These are phyloP conservation scores for Elmis aenea DNA, from an alignment of 2,888 invertebrate genomes.

Conservation along the genomic window DNA sequence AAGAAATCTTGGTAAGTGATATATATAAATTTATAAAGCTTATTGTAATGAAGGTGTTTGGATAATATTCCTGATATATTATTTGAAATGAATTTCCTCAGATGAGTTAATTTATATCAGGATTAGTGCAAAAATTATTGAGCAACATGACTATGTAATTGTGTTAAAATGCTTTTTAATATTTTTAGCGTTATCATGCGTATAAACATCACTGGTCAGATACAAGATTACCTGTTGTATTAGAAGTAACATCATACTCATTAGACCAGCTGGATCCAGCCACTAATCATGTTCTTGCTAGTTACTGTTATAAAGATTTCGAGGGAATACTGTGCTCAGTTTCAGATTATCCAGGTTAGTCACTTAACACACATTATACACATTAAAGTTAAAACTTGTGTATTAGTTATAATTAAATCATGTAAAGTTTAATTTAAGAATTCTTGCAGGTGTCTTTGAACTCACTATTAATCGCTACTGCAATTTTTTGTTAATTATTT, in stretches of 20 bases:
- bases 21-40: slow-evolving; percentile 11
- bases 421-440: too few species aligned
- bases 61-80: too few species aligned
- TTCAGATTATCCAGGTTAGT: slow-evolving; percentile 70
- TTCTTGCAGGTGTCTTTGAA: too few species aligned
- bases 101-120: too few species aligned
- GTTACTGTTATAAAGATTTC: slow-evolving; percentile 82
- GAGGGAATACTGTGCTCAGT: slow-evolving; percentile 75
- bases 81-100: too few species aligned
- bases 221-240: slow-evolving; percentile 75
- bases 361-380: neutral
- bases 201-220: slow-evolving; percentile 98
- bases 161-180: slow-evolving; percentile 10
- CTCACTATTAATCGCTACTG: too few species aligned
- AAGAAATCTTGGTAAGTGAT: slow-evolving; percentile 65
- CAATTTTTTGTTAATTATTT: too few species aligned
- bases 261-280: slow-evolving; percentile 89
- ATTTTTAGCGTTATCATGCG: slow-evolving; percentile 62
- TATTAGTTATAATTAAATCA: too few species aligned
- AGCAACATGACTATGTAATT: too few species aligned
- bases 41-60: too few species aligned
- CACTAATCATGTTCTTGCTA: slow-evolving; percentile 74
- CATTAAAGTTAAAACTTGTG: too few species aligned
- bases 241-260: slow-evolving; percentile 90
- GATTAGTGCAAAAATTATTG: too few species aligned